Evolutionary conservation across 2,113 vertebrate species (phyloP).

Genomic region (Myrmecobius fasciatus): DNA sequence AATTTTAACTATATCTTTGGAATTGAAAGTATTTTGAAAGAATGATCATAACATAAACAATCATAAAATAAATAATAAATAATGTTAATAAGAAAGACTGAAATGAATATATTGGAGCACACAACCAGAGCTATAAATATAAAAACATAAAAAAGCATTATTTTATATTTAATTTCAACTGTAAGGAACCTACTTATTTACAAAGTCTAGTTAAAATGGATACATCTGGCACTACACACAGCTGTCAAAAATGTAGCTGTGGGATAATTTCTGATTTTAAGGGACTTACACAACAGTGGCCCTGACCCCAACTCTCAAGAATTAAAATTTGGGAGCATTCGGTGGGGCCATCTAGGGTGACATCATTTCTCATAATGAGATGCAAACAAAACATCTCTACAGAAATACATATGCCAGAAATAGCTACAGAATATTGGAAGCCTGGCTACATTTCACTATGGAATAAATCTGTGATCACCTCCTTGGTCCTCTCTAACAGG

Average conservation of each 20-base stretch:
- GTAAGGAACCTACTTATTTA: constrained; percentile 9
- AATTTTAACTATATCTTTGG: not conserved
- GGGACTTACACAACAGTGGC: not conserved
- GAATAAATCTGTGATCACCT: not conserved
- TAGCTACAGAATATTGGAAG: not conserved
- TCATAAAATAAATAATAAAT: not conserved
- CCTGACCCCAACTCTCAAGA: not conserved
- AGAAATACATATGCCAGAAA: not conserved
- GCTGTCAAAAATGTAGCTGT: not conserved
- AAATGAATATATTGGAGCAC: not conserved
- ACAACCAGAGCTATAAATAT: not conserved
- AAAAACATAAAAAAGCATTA: not conserved
- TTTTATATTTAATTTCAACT: constrained; percentile 2
- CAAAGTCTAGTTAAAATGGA: not conserved
- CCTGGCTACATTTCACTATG: not conserved
- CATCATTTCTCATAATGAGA: not conserved
- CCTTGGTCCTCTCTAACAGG: not conserved
- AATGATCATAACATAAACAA: not conserved
- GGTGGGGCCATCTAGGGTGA: not conserved
- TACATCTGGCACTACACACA: not conserved
- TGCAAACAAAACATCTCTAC: not conserved
- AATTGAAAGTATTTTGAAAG: constrained; percentile 27
- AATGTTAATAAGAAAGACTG: not conserved
- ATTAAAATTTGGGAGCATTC: not conserved
- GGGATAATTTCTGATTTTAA: not conserved